Conservation (phyloP, 2,797 vertebrate genomes). For the Propithecus deckenii region DNA sequence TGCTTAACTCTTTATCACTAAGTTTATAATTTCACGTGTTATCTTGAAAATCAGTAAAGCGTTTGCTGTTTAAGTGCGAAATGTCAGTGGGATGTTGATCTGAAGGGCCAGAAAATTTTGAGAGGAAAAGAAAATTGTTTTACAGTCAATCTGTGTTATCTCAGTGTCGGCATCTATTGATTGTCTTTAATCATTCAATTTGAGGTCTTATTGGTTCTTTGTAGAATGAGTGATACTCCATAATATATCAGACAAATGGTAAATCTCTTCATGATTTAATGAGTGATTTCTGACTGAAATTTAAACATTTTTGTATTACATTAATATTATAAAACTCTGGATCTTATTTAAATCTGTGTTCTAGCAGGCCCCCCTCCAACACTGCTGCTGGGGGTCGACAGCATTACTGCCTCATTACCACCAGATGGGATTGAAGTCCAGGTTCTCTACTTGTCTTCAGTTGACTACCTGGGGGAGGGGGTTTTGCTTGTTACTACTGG, state of each 20-base stretch:
- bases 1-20: neutral
- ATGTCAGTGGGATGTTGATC: neutral
- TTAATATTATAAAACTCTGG: too few species aligned
- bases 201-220: neutral
- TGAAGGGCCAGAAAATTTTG: neutral
- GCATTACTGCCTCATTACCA: neutral
- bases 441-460: neutral
- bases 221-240: neutral
- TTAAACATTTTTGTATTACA: neutral
- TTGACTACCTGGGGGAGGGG: neutral
- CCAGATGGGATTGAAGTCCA: neutral
- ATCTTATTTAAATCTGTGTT: neutral
- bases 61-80: neutral
- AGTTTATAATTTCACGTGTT: neutral
- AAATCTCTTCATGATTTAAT: neutral
- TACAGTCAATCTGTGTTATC: neutral
- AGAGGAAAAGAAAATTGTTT: neutral
- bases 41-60: neutral
- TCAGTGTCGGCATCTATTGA: neutral
- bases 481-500: neutral
- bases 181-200: neutral
- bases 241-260: neutral
- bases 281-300: neutral
- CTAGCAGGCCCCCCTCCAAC: neutral
- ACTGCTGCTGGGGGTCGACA: neutral